phyloP scores from a whole-genome alignment of 2,113 vertebrate species.

The Sprattus sprattus region DNA sequence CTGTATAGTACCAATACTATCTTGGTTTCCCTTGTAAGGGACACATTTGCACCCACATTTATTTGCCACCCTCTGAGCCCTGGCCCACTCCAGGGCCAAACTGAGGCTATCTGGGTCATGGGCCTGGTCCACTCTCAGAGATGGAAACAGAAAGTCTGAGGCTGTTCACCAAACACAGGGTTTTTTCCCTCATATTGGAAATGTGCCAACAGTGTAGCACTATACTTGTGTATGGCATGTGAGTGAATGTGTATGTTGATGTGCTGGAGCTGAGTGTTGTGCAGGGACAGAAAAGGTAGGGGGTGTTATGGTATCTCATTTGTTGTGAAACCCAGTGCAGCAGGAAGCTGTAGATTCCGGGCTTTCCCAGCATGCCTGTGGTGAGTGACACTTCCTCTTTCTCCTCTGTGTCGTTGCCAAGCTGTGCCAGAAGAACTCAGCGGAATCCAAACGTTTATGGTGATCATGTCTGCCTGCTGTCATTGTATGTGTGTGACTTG shows the following conservation, averaged over 20 bases:
- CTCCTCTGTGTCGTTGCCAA: slow-evolving; percentile 62
- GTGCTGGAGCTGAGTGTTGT: slow-evolving; percentile 29
- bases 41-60: no score
- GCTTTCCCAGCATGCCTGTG: slow-evolving; percentile 67
- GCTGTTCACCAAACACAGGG: neutral
- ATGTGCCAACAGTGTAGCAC: neutral
- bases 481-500: no score
- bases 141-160: neutral
- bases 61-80: neutral
- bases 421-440: slow-evolving; percentile 57
- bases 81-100: neutral
- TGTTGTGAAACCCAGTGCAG: slow-evolving; percentile 67
- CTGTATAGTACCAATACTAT: no score
- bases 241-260: slow-evolving; percentile 35
- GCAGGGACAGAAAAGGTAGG: slow-evolving; percentile 29
- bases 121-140: neutral
- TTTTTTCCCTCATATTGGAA: neutral
- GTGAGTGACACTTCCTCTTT: slow-evolving; percentile 74
- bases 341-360: slow-evolving; percentile 68
- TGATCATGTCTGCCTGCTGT: slow-evolving; percentile 52
- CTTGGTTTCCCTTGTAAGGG: no score
- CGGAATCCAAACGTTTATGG: slow-evolving; percentile 57
- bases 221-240: slow-evolving; percentile 27
- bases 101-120: neutral
- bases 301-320: slow-evolving; percentile 68